Percentiles rank a stretch among this genome's conserved stretches.
Conservation (phyloP, 64 coral and sea anemone genomes). For the Actinia equina region DNA sequence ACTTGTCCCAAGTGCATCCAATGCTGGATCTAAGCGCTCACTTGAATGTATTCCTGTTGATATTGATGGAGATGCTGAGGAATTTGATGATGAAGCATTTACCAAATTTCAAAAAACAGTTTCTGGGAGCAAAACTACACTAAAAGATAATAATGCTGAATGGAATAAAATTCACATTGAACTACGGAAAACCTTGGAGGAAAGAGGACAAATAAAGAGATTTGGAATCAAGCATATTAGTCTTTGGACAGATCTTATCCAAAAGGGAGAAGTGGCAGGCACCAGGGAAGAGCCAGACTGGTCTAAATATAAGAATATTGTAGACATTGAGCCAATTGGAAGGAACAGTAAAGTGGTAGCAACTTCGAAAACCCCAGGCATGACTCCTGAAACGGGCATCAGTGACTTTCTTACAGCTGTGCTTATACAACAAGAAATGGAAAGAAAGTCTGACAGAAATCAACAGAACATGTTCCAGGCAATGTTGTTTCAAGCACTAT, state of each 20-base stretch:
- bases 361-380: not conserved
- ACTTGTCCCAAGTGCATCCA: not conserved
- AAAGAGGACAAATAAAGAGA: slow-evolving; percentile 26
- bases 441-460: not conserved
- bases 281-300: slow-evolving; percentile 43
- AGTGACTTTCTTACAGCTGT: slow-evolving; percentile 36
- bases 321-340: slow-evolving; percentile 18
- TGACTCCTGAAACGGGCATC: not conserved
- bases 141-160: slow-evolving; percentile 29
- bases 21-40: not conserved
- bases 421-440: slow-evolving; percentile 44
- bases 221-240: slow-evolving; percentile 46
- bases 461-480: slow-evolving; percentile 17
- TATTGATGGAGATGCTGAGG: slow-evolving; percentile 11
- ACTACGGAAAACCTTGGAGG: slow-evolving; percentile 29
- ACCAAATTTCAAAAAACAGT: slow-evolving; percentile 5
- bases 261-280: slow-evolving; percentile 40
- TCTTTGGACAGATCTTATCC: slow-evolving; percentile 51
- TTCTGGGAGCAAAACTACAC: not conserved
- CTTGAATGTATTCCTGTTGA: not conserved
- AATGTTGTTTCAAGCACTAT: not conserved
- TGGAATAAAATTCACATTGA: slow-evolving; percentile 56
- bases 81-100: slow-evolving; percentile 45
- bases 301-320: slow-evolving; percentile 34
- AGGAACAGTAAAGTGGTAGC: too few relatives aligned